These are phyloP conservation scores for Megaleporinus macrocephalus DNA, from an alignment of 2,113 vertebrate genomes.

Conservation along the genomic window DNA sequence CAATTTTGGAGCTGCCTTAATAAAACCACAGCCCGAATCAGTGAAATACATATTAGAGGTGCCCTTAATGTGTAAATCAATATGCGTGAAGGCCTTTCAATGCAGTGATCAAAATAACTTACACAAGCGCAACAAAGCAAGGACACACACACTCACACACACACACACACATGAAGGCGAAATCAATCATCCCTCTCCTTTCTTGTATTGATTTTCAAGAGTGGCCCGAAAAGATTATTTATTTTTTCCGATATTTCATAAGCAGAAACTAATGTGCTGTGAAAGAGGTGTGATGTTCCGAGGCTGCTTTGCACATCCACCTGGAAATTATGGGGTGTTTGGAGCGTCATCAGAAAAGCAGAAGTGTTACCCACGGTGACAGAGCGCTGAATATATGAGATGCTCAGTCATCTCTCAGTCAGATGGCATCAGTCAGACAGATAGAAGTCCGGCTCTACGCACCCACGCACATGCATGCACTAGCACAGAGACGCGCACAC, in stretches of 20 bases:
- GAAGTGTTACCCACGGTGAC: constrained; percentile 8
- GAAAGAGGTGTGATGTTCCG: constrained; percentile 19
- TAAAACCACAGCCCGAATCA: no score
- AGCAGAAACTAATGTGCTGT: constrained; percentile 13
- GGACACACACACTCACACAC: background rate
- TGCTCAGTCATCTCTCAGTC: constrained; percentile 31
- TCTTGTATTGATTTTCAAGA: background rate
- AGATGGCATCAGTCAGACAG: background rate
- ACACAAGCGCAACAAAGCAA: background rate
- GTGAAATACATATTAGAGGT: no score
- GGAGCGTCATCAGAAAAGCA: background rate
- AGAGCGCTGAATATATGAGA: constrained; percentile 14
- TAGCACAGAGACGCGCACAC: background rate
- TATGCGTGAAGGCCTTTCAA: background rate
- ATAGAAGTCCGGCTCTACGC: background rate
- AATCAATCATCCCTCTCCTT: background rate
- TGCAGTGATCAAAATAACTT: background rate
- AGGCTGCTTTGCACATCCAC: constrained; percentile 17
- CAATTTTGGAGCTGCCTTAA: no score
- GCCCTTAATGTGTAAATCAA: background rate
- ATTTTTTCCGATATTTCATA: background rate
- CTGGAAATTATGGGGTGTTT: constrained; percentile 32
- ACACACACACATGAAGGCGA: background rate
- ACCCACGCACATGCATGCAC: background rate
- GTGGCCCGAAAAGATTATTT: constrained; percentile 4